These are phyloP conservation scores for Podarcis siculus DNA, from an alignment of 2,797 vertebrate genomes.

Conservation along the genomic window DNA sequence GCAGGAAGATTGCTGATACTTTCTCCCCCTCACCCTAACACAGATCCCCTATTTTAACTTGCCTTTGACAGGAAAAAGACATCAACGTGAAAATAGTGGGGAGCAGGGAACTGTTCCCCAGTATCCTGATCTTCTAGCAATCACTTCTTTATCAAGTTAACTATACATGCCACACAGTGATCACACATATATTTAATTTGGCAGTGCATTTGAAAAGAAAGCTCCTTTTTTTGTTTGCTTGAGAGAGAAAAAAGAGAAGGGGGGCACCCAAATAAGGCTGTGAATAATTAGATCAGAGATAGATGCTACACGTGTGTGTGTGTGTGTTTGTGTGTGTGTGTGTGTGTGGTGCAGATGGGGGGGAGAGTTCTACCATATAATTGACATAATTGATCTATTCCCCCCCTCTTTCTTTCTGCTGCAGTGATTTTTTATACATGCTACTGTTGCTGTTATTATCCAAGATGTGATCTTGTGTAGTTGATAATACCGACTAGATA, in stretches of 20 bases:
- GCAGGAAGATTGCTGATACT: not conserved
- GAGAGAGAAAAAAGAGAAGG: constrained; percentile 58
- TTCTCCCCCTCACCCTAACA: not conserved
- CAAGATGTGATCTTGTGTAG: constrained; percentile 85
- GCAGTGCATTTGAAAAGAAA: constrained; percentile 62
- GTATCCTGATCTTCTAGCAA: constrained; percentile 67
- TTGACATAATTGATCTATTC: constrained; percentile 92
- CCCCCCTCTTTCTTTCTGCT: constrained; percentile 80
- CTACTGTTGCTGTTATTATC: constrained; percentile 87
- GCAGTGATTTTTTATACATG: constrained; percentile 87
- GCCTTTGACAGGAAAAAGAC: not conserved
- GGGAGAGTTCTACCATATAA: constrained; percentile 86
- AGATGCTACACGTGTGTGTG: constrained; percentile 72
- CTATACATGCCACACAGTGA: constrained; percentile 68
- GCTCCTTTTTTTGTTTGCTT: constrained; percentile 61
- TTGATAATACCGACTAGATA: constrained; percentile 85
- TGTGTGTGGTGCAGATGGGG: constrained; percentile 12
- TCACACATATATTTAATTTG: constrained; percentile 51
- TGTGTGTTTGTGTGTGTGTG: not conserved
- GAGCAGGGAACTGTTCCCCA: constrained; percentile 4
- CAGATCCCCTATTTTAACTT: not conserved
- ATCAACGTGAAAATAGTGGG: not conserved
- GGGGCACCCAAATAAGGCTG: constrained; percentile 67
- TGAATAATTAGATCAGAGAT: constrained; percentile 90
- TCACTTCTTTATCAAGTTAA: constrained; percentile 66